Percentiles rank a stretch among this genome's conserved stretches.
Conservation (phyloP, 2,797 vertebrate species). For the Pogonophryne albipinna region DNA sequence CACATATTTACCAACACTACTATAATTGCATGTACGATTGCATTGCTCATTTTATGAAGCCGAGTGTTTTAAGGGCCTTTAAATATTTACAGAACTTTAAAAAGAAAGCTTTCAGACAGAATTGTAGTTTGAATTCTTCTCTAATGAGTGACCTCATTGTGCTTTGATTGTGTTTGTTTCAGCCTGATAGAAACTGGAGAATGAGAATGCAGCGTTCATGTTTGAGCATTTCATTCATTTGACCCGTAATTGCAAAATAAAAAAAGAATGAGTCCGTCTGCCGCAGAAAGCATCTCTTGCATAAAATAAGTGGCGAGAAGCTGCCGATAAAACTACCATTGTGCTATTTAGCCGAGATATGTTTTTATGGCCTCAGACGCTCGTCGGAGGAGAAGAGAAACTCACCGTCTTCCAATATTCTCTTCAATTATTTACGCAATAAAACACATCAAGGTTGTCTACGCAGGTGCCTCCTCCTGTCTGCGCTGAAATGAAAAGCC, state of each 20-base stretch:
- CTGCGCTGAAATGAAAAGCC: constrained; percentile 14
- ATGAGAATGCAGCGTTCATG: constrained; percentile 33
- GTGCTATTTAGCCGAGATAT: constrained; percentile 41
- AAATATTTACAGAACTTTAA: not conserved
- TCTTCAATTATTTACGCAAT: constrained; percentile 61
- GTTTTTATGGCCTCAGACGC: constrained; percentile 45
- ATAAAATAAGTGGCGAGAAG: constrained; percentile 38
- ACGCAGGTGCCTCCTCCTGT: constrained; percentile 40
- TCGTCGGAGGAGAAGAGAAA: constrained; percentile 46
- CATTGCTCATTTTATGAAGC: not conserved
- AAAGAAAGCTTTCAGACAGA: constrained; percentile 1
- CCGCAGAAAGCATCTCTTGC: constrained; percentile 17
- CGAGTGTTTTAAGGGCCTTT: not conserved
- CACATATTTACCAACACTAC: too few species aligned
- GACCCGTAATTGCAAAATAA: constrained; percentile 61
- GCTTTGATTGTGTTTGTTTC: constrained; percentile 27
- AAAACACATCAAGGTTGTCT: constrained; percentile 24
- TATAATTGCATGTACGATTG: too few species aligned
- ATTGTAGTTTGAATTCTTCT: constrained; percentile 12
- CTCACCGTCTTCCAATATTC: constrained; percentile 52
- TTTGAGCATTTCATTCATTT: constrained; percentile 59
- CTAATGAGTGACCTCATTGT: constrained; percentile 21
- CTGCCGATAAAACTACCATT: constrained; percentile 24
- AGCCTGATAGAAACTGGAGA: too few species aligned
- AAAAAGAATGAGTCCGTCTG: constrained; percentile 58